Conservation (phyloP, 1,140 invertebrate genomes). For the Bombus superbus region DNA sequence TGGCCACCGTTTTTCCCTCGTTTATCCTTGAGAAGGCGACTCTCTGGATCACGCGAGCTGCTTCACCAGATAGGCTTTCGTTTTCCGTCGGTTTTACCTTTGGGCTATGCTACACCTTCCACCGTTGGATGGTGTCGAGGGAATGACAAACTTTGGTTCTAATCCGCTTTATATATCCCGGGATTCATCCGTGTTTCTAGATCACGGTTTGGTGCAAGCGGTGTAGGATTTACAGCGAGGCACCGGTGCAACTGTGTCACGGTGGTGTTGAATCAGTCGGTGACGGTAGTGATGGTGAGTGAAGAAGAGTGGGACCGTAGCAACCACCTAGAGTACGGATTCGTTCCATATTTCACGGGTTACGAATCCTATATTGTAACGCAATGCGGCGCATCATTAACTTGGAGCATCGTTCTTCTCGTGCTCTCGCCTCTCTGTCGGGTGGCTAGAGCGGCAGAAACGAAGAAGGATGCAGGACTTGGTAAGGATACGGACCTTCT, state of each 20-base stretch:
- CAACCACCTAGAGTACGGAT: slow-evolving; percentile 51
- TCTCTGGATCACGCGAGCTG: slow-evolving; percentile 38
- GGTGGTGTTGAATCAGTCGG: slow-evolving; percentile 72
- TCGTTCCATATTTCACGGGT: slow-evolving; percentile 66
- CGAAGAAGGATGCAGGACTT: slow-evolving; percentile 44
- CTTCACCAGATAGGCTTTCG: not conserved
- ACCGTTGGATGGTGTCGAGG: slow-evolving; percentile 62
- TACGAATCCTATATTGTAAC: slow-evolving; percentile 62
- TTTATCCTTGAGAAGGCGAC: slow-evolving; percentile 45
- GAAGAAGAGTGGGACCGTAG: slow-evolving; percentile 64
- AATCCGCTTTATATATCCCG: slow-evolving; percentile 83
- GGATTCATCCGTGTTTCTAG: slow-evolving; percentile 82
- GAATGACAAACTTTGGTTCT: slow-evolving; percentile 83
- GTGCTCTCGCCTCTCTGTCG: slow-evolving; percentile 14
- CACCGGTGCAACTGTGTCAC: slow-evolving; percentile 78
- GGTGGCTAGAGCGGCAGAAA: not conserved
- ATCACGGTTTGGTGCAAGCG: slow-evolving; percentile 83
- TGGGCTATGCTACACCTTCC: slow-evolving; percentile 45
- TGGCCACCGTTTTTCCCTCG: slow-evolving; percentile 15
- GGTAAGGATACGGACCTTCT: slow-evolving; percentile 47
- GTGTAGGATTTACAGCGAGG: slow-evolving; percentile 78
- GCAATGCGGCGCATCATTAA: slow-evolving; percentile 52
- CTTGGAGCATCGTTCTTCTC: slow-evolving; percentile 26
- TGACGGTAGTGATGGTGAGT: slow-evolving; percentile 63
- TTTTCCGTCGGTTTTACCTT: slow-evolving; percentile 8